Evolutionary conservation across 23 tunicate genomes (phyloP), one percentile per base, ranked within the genome.

Genomic region (Oikopleura dioica): DNA sequence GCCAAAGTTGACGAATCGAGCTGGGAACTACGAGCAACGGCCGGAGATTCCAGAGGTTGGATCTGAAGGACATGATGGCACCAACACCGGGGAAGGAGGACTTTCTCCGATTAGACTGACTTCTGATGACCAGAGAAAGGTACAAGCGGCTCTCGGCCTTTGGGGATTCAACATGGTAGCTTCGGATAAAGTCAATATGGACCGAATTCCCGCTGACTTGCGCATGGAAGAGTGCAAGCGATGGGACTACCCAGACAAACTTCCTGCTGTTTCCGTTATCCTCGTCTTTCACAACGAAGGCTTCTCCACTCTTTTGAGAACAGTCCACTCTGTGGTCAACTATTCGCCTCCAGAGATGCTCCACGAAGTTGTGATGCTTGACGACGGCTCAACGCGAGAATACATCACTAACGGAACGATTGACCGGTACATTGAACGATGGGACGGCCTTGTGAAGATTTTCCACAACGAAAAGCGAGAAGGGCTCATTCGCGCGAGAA

Each of bases 271-370:
- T 35, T 82, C 87, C 58, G 97, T 91, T 12, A 75, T 91, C 26
- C 78, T 91, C 28, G 97, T 91, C 1, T 91, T 91, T 67, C 97
- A 91, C 77, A 91, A 91, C 50, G 97, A 91, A 51, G 97, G 79
- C 0, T 91, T 89, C 87, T 91, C 97, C 1, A 89, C 97, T 16
- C 37, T 91, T 37, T 78, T 91, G 80, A 75, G 97, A 37, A 91
- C 97, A 0, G 97, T 91, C 9, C 97, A 91, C 79, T 84, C 81
- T 58, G 92, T 91, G 26, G 85, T 91, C 34, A 91, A 91, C 82
- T 50, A 83, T 59, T 79, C 97, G 32, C 97, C 97, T 1, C 82
- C 78, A 59, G 79, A 91, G 68, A 76, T 89, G 26, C 67, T 91
- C 1, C 87, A 91, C 69, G 97, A 91, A 72, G 72, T 91, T 76